Evolutionary conservation across 2,888 invertebrate genomes (phyloP).

Genomic region (Heterodera filipjevi): DNA sequence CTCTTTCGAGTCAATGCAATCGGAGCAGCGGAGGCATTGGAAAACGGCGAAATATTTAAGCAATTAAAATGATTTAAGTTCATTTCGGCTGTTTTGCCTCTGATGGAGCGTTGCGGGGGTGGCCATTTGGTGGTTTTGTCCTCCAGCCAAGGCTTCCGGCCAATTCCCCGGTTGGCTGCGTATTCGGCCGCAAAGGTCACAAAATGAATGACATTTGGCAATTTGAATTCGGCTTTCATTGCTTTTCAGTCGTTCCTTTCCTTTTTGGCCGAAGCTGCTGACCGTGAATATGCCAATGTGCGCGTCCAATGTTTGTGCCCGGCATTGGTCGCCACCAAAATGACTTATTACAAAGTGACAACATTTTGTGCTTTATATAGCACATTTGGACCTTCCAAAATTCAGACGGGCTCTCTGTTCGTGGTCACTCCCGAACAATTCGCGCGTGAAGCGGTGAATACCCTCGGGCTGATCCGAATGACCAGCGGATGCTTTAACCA

Average conservation of each 20-base stretch:
- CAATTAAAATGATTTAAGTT: constrained; percentile 46
- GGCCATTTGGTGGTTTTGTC: constrained; percentile 62
- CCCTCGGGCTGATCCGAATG: constrained; percentile 52
- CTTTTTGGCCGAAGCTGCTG: constrained; percentile 58
- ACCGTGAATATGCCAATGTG: constrained; percentile 60
- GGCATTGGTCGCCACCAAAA: constrained; percentile 62
- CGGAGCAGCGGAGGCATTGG: constrained; percentile 55
- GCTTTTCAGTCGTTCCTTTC: constrained; percentile 53
- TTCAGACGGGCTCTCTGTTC: constrained; percentile 56
- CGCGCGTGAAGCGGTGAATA: constrained; percentile 56
- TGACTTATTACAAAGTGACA: constrained; percentile 62
- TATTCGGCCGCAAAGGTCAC: constrained; percentile 62
- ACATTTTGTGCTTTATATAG: background rate
- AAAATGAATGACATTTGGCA: background rate
- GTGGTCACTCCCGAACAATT: constrained; percentile 61
- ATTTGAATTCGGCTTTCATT: constrained; percentile 12
- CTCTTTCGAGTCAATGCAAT: constrained; percentile 61
- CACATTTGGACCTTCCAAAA: background rate
- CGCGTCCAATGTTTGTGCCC: constrained; percentile 61
- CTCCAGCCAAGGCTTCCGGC: constrained; percentile 58
- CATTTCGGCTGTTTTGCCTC: constrained; percentile 55
- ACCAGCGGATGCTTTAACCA: constrained; percentile 64
- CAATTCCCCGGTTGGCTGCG: constrained; percentile 61
- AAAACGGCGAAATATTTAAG: no score
- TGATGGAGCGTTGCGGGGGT: constrained; percentile 61